Percentiles rank a stretch among this genome's conserved stretches.
Conservation (phyloP, 2,888 invertebrate genomes). For the Desoria tigrina region DNA sequence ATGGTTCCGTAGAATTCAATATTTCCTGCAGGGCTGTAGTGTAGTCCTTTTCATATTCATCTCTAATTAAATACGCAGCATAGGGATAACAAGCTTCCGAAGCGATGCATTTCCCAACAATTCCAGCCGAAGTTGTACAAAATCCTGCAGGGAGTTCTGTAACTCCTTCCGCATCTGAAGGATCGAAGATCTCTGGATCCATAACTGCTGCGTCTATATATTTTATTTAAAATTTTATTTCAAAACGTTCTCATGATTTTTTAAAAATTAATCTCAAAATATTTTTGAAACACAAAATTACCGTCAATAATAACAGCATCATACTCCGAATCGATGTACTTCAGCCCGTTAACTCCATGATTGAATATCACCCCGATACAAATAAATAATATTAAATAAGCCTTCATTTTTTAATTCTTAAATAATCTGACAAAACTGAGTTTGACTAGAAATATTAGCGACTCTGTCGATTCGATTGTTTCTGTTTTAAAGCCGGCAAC, state of each 20-base stretch:
- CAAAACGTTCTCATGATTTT: no score
- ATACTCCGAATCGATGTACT: slow-evolving; percentile 28
- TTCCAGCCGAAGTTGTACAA: slow-evolving; percentile 23
- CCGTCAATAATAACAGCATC: slow-evolving; percentile 33
- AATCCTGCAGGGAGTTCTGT: neutral
- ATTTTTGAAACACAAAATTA: slow-evolving; percentile 9
- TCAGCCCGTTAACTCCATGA: neutral
- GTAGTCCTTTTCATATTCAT: slow-evolving; percentile 14
- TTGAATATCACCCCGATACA: neutral
- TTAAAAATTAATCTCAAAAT: no score
- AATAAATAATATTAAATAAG: neutral
- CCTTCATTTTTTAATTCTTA: no score
- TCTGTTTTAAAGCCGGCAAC: no score
- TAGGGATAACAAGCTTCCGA: slow-evolving; percentile 39
- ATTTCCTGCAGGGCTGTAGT: slow-evolving; percentile 22
- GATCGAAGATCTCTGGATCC: no score
- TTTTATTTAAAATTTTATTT: no score
- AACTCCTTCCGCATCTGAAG: no score
- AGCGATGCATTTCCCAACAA: slow-evolving; percentile 27
- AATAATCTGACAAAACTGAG: no score
- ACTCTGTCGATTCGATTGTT: neutral
- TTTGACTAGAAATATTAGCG: no score
- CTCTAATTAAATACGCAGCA: neutral
- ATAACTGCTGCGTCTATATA: no score
- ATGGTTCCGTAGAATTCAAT: slow-evolving; percentile 22